Evolutionary conservation across 2,888 invertebrate species (phyloP).

Genomic region (Erebia aethiops): DNA sequence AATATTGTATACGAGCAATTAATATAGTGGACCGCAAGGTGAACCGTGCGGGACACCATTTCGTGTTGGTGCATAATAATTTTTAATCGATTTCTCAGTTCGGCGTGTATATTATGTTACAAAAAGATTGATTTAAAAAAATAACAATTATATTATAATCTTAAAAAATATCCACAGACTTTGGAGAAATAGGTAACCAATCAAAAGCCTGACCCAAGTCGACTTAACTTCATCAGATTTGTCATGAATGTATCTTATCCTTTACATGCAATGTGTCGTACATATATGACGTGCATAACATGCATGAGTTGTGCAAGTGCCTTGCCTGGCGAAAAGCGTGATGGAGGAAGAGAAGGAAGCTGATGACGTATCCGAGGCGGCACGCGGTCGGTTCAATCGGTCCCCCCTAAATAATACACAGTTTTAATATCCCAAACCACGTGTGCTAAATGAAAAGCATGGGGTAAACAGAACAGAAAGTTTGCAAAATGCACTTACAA

Average conservation of each 20-base stretch:
- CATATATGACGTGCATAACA: background rate
- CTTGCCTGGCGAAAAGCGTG: constrained; percentile 79
- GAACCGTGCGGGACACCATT: background rate
- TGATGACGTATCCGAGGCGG: constrained; percentile 70
- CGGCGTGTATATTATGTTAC: too few relatives aligned
- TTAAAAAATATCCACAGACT: too few relatives aligned
- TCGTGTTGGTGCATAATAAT: background rate
- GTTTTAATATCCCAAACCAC: background rate
- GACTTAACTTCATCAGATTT: background rate
- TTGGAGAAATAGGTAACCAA: background rate
- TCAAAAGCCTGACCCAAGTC: constrained; percentile 2
- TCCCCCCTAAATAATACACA: constrained; percentile 21
- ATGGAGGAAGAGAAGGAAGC: constrained; percentile 79
- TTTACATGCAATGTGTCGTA: background rate
- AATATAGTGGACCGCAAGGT: background rate
- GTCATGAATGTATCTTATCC: background rate
- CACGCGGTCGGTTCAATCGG: constrained; percentile 39
- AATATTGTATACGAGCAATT: background rate
- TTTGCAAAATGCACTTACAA: too few relatives aligned
- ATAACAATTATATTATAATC: too few relatives aligned
- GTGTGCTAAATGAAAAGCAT: background rate
- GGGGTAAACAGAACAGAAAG: background rate
- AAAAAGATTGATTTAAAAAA: too few relatives aligned
- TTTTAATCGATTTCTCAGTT: too few relatives aligned
- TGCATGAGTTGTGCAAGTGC: constrained; percentile 8